These are phyloP conservation scores for Cryptomyrus ogoouensis DNA, from an alignment of 2,113 vertebrate species.

Conservation along the genomic window DNA sequence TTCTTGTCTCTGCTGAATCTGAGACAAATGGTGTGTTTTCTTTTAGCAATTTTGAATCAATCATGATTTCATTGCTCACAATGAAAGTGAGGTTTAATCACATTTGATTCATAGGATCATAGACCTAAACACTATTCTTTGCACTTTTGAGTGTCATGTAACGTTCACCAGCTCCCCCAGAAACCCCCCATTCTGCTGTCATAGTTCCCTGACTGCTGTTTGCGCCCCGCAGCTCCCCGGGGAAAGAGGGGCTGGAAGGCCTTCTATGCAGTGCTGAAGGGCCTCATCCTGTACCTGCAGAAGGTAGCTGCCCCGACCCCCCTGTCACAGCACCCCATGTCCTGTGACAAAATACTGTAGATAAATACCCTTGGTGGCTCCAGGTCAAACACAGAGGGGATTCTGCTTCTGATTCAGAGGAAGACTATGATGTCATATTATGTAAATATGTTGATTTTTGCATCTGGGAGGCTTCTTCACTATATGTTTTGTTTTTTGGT, in stretches of 20 bases:
- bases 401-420: background rate
- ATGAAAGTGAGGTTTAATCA: background rate
- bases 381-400: background rate
- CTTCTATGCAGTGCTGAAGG: conserved; percentile 87
- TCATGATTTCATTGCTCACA: background rate
- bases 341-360: background rate
- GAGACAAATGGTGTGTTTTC: background rate
- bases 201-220: background rate
- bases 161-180: background rate
- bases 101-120: background rate
- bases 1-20: background rate
- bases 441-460: background rate
- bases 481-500: background rate
- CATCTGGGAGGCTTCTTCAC: background rate
- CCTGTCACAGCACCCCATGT: background rate
- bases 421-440: background rate
- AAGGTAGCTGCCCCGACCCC: conserved; percentile 66
- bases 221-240: conserved; percentile 73
- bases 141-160: background rate
- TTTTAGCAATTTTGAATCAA: background rate
- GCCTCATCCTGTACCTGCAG: conserved; percentile 93
- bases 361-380: background rate
- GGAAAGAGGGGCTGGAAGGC: conserved; percentile 95
- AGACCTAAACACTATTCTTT: background rate
- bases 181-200: background rate